A percentile compares a stretch with the other conserved stretches of the same genome.
Conservation (phyloP, 2,797 vertebrate species). For the Diceros bicornis region DNA sequence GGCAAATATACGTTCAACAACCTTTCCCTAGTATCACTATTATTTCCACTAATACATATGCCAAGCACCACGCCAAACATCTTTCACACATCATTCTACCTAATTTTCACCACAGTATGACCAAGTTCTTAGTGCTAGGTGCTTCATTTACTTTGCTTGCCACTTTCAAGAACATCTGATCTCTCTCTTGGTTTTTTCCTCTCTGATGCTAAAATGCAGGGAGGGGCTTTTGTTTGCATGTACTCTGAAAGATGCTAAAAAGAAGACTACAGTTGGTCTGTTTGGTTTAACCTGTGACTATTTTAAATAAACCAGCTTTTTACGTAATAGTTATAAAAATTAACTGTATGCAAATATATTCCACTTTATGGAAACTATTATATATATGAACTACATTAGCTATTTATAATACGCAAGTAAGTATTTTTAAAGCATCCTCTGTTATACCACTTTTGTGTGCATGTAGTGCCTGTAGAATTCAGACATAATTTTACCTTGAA, state of each 20-base stretch:
- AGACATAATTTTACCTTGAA: conserved; percentile 14
- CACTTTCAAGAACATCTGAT: background rate
- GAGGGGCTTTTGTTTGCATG: background rate
- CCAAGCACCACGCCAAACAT: background rate
- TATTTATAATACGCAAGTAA: conserved; percentile 16
- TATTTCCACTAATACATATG: background rate
- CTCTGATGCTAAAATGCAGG: background rate
- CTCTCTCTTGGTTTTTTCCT: background rate
- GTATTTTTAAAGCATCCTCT: background rate
- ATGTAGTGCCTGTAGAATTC: background rate
- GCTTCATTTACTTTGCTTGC: background rate
- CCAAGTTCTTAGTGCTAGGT: background rate
- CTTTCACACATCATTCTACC: background rate
- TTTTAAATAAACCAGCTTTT: conserved; percentile 40
- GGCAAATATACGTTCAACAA: background rate
- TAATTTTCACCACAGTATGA: background rate
- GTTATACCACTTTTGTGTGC: background rate
- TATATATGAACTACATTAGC: background rate
- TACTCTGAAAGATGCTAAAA: conserved; percentile 15
- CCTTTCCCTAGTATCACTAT: background rate
- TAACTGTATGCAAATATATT: background rate
- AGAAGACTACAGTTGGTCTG: background rate
- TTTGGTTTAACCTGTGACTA: conserved; percentile 4
- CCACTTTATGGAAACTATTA: background rate
- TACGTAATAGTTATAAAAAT: conserved; percentile 10